phyloP scores from a whole-genome alignment of 2,888 invertebrate genomes.

The Platycnemis pennipes region DNA sequence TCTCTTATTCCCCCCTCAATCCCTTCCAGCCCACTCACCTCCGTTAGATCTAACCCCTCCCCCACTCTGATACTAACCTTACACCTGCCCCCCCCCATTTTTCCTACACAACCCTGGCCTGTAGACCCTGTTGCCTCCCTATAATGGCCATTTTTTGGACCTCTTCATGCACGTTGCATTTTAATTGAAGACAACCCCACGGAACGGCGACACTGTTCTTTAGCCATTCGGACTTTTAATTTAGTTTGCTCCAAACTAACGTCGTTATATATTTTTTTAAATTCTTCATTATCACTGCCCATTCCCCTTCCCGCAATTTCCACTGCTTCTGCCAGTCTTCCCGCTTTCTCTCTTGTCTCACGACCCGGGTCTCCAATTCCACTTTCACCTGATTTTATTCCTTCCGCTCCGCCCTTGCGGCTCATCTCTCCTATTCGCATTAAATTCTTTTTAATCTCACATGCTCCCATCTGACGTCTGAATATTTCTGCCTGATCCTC shows the following conservation, averaged over 20 bases:
- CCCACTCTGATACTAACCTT: neutral
- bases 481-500: neutral
- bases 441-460: neutral
- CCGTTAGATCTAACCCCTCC: neutral
- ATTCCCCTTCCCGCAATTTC: constrained; percentile 49
- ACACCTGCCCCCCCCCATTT: neutral
- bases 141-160: constrained; percentile 23
- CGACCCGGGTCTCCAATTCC: neutral
- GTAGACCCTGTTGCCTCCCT: constrained; percentile 24
- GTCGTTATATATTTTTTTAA: constrained; percentile 55
- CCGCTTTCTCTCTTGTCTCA: neutral
- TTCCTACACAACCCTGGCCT: neutral
- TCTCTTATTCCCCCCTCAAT: neutral
- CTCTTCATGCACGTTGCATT: constrained; percentile 66
- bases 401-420: neutral
- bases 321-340: neutral
- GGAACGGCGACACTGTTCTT: constrained; percentile 67
- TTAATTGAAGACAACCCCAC: constrained; percentile 63
- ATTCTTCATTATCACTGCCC: constrained; percentile 63
- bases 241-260: constrained; percentile 64
- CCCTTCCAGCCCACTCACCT: neutral
- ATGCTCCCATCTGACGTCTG: neutral
- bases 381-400: neutral
- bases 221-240: constrained; percentile 67
- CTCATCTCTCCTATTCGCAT: neutral